Conservation (phyloP, 2,797 vertebrate species). For the Oryzias sinensis region DNA sequence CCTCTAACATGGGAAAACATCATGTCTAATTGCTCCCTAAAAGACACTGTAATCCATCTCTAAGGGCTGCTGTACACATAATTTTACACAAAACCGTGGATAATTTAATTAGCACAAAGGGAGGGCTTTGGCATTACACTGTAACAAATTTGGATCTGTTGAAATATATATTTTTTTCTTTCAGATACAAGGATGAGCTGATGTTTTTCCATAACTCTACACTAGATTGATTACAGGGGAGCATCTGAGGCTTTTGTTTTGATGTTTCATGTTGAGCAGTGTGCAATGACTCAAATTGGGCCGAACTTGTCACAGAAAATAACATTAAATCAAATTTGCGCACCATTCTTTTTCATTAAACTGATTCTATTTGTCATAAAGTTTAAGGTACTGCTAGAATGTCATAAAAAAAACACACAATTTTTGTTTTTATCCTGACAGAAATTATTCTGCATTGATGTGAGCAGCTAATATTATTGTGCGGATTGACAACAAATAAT, state of each 20-base stretch:
- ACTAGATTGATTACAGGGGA: constrained; percentile 4
- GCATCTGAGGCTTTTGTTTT: too few species aligned
- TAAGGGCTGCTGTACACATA: constrained; percentile 57
- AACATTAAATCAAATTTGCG: neutral
- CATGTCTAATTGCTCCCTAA: constrained; percentile 71
- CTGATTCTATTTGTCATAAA: constrained; percentile 35
- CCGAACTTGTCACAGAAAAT: neutral
- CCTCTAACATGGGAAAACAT: constrained; percentile 67
- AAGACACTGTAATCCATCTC: constrained; percentile 65
- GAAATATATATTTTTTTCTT: constrained; percentile 13
- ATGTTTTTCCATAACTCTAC: constrained; percentile 16
- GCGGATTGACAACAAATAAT: constrained; percentile 44
- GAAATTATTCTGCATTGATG: constrained; percentile 34
- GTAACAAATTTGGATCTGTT: constrained; percentile 37
- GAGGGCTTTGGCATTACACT: constrained; percentile 52
- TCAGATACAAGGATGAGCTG: constrained; percentile 18
- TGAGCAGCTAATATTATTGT: constrained; percentile 30
- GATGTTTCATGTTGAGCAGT: neutral
- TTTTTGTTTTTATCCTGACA: constrained; percentile 18
- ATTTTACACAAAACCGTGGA: constrained; percentile 71
- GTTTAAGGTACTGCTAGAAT: constrained; percentile 2
- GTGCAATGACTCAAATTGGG: constrained; percentile 4
- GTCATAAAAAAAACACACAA: constrained; percentile 17
- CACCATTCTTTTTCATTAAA: constrained; percentile 30
- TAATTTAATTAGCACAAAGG: constrained; percentile 72